Conservation (phyloP, 2,797 vertebrate genomes). For the Micrastur ruficollis region DNA sequence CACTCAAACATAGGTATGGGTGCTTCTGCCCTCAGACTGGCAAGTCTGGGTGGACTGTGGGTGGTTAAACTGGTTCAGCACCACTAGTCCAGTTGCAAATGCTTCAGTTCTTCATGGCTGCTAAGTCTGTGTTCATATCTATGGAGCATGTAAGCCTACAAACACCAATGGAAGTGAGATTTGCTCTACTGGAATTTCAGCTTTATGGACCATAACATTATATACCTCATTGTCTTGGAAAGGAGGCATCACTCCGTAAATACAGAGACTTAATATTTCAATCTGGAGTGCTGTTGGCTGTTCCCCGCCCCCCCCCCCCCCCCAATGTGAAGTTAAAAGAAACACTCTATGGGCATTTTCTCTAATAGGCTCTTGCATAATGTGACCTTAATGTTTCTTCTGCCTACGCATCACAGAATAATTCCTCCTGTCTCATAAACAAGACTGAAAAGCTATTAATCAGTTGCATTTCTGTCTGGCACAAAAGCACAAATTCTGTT, state of each 20-base stretch:
- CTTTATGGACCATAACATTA: not conserved
- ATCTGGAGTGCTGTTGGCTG: not conserved
- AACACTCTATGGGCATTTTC: not conserved
- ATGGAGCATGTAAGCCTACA: not conserved
- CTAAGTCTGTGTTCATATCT: not conserved
- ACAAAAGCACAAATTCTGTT: not conserved
- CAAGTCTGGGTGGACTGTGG: not conserved
- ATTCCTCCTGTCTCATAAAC: not conserved
- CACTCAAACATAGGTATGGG: not conserved
- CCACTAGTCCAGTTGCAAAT: not conserved
- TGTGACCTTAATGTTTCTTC: not conserved
- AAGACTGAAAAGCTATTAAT: not conserved
- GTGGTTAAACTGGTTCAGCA: not conserved
- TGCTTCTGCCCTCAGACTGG: not conserved
- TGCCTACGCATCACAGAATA: not conserved
- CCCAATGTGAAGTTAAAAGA: not conserved
- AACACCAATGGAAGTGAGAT: not conserved
- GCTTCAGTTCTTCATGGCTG: not conserved
- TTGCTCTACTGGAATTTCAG: not conserved
- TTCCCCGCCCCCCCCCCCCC: fast-evolving
- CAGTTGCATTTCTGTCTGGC: not conserved
- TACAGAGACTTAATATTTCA: not conserved
- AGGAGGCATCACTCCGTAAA: not conserved
- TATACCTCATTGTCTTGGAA: not conserved
- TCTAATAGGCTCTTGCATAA: not conserved